Evolutionary conservation across 2,888 invertebrate species (phyloP).

Genomic region (Drosophila quasianomalipes): DNA sequence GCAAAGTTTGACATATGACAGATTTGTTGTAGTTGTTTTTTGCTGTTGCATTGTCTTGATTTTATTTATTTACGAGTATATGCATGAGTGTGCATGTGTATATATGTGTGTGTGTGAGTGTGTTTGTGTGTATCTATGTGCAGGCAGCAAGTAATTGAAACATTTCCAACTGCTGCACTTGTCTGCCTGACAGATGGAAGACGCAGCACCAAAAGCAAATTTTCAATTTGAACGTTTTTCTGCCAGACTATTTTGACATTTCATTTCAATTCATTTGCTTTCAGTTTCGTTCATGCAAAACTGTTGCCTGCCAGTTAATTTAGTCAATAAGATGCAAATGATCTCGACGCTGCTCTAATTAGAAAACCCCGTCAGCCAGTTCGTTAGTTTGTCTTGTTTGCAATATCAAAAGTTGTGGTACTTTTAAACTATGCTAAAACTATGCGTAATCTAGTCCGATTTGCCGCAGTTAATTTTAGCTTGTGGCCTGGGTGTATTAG

Average conservation of each 20-base stretch:
- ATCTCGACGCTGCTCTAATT: conserved; percentile 47
- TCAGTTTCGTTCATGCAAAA: conserved; percentile 47
- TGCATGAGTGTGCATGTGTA: background rate
- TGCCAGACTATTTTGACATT: conserved; percentile 40
- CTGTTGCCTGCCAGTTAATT: conserved; percentile 70
- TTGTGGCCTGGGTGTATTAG: conserved; percentile 2
- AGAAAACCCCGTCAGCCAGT: conserved; percentile 42
- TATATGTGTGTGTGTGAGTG: background rate
- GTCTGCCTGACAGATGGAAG: conserved; percentile 19
- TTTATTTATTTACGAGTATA: conserved; percentile 60
- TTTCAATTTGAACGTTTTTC: conserved; percentile 52
- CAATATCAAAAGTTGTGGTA: conserved; percentile 53
- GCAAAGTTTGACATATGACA: conserved; percentile 79
- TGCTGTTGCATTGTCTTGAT: conserved; percentile 64
- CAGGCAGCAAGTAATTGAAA: conserved; percentile 66
- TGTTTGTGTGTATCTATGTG: background rate
- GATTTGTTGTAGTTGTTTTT: conserved; percentile 59
- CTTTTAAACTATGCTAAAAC: conserved; percentile 48
- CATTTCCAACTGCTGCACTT: conserved; percentile 48
- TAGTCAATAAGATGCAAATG: conserved; percentile 82
- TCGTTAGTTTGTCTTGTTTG: conserved; percentile 49
- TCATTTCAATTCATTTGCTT: conserved; percentile 60
- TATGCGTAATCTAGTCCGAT: conserved; percentile 53
- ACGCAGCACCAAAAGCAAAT: conserved; percentile 48
- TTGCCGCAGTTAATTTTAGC: conserved; percentile 34